Evolutionary conservation across 1,140 invertebrate species (phyloP), one percentile per base, ranked within the genome.

Genomic region (Harlomillsia oculata): DNA sequence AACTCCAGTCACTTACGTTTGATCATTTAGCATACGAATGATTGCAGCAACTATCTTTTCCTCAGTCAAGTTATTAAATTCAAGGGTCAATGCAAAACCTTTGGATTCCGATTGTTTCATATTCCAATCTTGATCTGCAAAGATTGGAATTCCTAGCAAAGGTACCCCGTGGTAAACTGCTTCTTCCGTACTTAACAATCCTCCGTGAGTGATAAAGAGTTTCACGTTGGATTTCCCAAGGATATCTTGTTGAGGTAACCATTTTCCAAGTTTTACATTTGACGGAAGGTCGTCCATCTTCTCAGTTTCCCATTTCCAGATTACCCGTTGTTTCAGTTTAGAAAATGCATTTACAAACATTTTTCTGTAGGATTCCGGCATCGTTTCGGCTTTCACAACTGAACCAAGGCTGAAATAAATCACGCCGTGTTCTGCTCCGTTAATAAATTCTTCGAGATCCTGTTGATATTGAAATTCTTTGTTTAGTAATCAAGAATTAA

Each of bases 341-440:
- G 80, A 75, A 60, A 87, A 80, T 0, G 82, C 83, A 11, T 78
- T 75, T 8, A 85, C 72, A 48, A 88, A 76, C 63, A 82, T 74
- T 18, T 74, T 71, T 28, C 82, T 75, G 2, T 82, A 72, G 1
- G 78, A 73, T 25, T 81, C 76, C 0, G 84, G 84, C 81, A 87
- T 85, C 55, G 82, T 83, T 1, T 79, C 77, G 0, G 82, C 81
- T 61, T 78, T 77, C 1, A 87, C 82, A 2, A 82, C 84, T 0
- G 84, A 85, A 0, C 85, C 85, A 81, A 88, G 84, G 2, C 82
- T 85, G 1, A 88, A 82, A 68, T 82, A 85, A 23, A 87, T 79
- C 65, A 87, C 85, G 14, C 84, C 85, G 34, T 76, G 73, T 3
- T 79, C 80, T 3, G 79, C 76, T 4, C 26, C 43, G 4, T 74